Evolutionary conservation across 2,888 invertebrate species (phyloP), one percentile per base, ranked within the genome.

Genomic region (Sclerodermus sp.): DNA sequence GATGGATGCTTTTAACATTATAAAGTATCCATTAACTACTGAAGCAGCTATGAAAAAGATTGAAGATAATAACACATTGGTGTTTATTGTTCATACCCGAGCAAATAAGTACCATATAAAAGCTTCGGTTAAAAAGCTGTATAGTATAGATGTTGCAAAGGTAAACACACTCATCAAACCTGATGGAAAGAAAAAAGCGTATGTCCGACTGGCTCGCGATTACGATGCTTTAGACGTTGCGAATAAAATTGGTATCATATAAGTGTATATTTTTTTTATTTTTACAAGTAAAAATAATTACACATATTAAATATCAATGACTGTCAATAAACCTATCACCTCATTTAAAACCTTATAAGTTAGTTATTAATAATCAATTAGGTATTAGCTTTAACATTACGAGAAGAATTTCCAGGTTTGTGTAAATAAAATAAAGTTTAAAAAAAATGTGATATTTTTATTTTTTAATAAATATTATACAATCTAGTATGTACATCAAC

Each of bases 21-120:
- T 99, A 74, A 97, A 98, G 81, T 96, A 88, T 79, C 99, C 99
- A 29, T 82, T 99, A 80, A 99, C 99, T 46, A 99, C 98, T 78
- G 99, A 99, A 86, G 97, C 98, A 8, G 98, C 99, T 46, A 99
- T 99, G 99, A 99, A 99, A 82, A 99, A 99, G 80, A 99, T 99
- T 81, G 99, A 99, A 82, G 99, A 99, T 78, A 97, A 97, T 82
- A 99, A 99, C 83, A 99, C 99, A 13, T 83, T 99, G 74, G 99
- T 99, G 64, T 99, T 99, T 82, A 90, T 99, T 80, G 96, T 97
- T 34, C 94, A 99, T 81, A 88, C 93, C 50, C 86, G 87, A 70
- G 91, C 98, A 36, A 99, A 98, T 83, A 99, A 99, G 82, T 94
- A 93, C 79, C 96, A 96, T 79, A 93, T 99, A 73, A 93, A 92